Conservation (phyloP, 2,797 vertebrate species). For the Peromyscus melanophrys region DNA sequence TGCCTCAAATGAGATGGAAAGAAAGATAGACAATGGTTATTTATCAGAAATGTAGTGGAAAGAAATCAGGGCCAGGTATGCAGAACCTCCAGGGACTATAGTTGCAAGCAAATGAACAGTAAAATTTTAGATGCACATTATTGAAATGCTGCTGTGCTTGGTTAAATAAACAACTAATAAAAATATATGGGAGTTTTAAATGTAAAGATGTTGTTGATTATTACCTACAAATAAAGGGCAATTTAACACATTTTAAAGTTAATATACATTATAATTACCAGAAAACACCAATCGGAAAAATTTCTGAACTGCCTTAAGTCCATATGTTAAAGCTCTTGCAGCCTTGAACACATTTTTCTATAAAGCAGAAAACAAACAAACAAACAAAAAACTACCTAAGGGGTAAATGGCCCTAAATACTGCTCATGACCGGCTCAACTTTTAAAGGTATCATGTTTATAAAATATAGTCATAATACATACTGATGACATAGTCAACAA, state of each 20-base stretch:
- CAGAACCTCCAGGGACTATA: conserved; percentile 68
- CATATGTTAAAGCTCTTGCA: neutral
- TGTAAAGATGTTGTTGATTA: conserved; percentile 66
- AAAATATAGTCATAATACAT: neutral
- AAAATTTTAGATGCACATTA: conserved; percentile 81
- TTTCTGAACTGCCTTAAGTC: conserved; percentile 51
- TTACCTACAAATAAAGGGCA: conserved; percentile 66
- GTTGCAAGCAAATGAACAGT: conserved; percentile 75
- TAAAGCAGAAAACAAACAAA: neutral
- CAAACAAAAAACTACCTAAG: neutral
- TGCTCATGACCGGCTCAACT: neutral
- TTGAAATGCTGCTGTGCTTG: conserved; percentile 82
- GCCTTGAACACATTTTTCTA: neutral
- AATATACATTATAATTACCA: conserved; percentile 13
- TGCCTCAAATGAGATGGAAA: conserved; percentile 72
- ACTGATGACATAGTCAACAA: neutral
- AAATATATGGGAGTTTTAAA: conserved; percentile 66
- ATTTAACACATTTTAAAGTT: conserved; percentile 52
- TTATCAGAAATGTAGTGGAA: conserved; percentile 83
- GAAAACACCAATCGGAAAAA: conserved; percentile 54
- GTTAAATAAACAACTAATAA: conserved; percentile 78
- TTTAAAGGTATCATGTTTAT: neutral
- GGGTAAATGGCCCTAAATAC: neutral
- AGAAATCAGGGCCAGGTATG: conserved; percentile 73
- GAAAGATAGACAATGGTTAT: conserved; percentile 80